Percentiles rank a stretch among this genome's conserved stretches.
Conservation (phyloP, 1,140 invertebrate genomes). For the Spodoptera litura region DNA sequence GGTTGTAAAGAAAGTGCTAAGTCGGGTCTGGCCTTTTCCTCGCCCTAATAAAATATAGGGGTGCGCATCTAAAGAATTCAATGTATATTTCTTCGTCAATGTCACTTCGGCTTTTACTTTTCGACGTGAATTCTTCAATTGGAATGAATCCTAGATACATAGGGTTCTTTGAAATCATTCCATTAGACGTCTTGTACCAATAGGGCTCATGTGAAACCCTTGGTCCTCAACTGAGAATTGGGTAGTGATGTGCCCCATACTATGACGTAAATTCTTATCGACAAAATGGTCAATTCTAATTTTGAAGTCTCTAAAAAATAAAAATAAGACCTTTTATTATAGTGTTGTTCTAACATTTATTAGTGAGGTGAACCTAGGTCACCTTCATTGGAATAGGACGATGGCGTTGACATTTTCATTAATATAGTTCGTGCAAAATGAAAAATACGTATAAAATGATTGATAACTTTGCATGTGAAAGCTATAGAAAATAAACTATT, state of each 20-base stretch:
- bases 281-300: too few relatives aligned
- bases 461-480: too few relatives aligned
- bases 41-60: slow-evolving; percentile 32
- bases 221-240: neutral
- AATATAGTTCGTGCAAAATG: neutral
- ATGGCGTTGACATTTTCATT: neutral
- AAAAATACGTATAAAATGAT: neutral
- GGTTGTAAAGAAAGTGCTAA: slow-evolving; percentile 35
- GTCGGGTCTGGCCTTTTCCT: slow-evolving; percentile 31
- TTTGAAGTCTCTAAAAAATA: too few relatives aligned
- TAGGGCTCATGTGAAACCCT: slow-evolving; percentile 31
- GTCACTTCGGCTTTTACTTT: slow-evolving; percentile 33
- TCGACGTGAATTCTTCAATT: slow-evolving; percentile 26
- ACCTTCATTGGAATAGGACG: neutral
- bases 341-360: too few relatives aligned
- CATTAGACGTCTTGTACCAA: slow-evolving; percentile 13
- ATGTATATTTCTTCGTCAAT: slow-evolving; percentile 44
- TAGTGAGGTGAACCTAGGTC: neutral
- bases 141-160: slow-evolving; percentile 34
- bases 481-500: too few relatives aligned
- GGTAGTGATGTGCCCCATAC: slow-evolving; percentile 15
- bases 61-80: slow-evolving; percentile 30
- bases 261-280: neutral
- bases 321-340: too few relatives aligned
- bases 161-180: slow-evolving; percentile 17